Conservation (phyloP, 2,113 vertebrate species). For the Oncorhynchus masou region DNA sequence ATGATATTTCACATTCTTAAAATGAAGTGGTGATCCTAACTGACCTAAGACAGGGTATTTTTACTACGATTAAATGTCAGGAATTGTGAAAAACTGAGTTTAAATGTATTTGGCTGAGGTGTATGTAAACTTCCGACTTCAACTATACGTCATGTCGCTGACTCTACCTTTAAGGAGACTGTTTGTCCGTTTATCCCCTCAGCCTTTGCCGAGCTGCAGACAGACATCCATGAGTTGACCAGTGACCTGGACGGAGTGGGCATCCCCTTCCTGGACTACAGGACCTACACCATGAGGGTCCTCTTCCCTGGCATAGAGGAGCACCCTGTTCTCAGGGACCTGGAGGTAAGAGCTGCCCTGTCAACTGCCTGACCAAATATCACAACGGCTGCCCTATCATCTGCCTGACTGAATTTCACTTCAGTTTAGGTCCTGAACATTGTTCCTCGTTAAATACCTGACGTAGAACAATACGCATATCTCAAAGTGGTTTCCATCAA, state of each 20-base stretch:
- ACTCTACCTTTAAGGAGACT: not conserved
- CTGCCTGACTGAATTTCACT: too few relatives aligned
- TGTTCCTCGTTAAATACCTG: not conserved
- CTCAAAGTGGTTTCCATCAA: not conserved
- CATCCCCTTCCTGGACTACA: constrained; percentile 95
- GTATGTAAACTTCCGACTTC: too few relatives aligned
- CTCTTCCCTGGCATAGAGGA: constrained; percentile 97
- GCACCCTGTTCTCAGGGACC: constrained; percentile 86
- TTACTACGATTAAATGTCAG: too few relatives aligned
- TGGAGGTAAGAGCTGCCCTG: not conserved
- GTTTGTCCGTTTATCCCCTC: constrained; percentile 20
- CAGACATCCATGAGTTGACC: constrained; percentile 95
- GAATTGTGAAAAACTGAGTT: too few relatives aligned
- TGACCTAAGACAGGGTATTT: too few relatives aligned
- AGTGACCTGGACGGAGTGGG: constrained; percentile 94
- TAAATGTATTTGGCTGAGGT: too few relatives aligned
- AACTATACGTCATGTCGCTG: too few relatives aligned
- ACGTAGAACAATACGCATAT: constrained; percentile 28
- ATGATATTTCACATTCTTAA: too few relatives aligned
- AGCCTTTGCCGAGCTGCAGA: constrained; percentile 98
- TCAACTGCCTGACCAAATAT: not conserved
- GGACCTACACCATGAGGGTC: constrained; percentile 96
- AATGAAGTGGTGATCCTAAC: too few relatives aligned
- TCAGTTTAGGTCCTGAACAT: not conserved
- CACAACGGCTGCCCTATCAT: not conserved